Evolutionary conservation across 35 echinoderm and acorn worm genomes (phyloP).

Genomic region (Acanthaster planci): DNA sequence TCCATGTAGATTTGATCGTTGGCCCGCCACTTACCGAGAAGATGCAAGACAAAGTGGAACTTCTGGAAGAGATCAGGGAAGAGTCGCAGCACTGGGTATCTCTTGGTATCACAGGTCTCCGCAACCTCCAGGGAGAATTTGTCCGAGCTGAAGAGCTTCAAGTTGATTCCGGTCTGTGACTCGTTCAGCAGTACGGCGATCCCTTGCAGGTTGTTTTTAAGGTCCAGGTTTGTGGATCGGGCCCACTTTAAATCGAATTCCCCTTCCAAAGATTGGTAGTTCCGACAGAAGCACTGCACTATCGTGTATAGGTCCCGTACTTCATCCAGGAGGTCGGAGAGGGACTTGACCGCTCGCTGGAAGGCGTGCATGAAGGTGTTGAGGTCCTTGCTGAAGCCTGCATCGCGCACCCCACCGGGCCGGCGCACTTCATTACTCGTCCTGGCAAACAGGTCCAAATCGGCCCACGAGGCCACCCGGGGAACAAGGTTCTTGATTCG

Average conservation of each 20-base stretch:
- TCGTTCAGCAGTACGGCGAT: constrained; percentile 55
- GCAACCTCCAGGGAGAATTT: constrained; percentile 96
- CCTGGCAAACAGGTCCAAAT: constrained; percentile 77
- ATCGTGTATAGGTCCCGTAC: constrained; percentile 68
- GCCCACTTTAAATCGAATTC: constrained; percentile 95
- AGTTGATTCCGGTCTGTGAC: constrained; percentile 60
- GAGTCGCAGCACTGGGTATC: constrained; percentile 77
- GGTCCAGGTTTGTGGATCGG: constrained; percentile 75
- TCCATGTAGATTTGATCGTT: constrained; percentile 97
- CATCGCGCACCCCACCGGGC: constrained; percentile 84
- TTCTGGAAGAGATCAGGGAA: constrained; percentile 97
- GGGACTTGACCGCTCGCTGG: constrained; percentile 47
- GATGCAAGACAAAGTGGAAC: constrained; percentile 82
- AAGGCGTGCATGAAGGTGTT: constrained; percentile 69
- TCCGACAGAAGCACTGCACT: constrained; percentile 78
- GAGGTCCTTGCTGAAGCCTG: constrained; percentile 80
- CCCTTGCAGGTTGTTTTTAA: constrained; percentile 63
- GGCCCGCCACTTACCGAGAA: constrained; percentile 87
- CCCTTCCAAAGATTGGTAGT: constrained; percentile 91
- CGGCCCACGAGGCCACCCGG: constrained; percentile 56
- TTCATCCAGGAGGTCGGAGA: constrained; percentile 76
- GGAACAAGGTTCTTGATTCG: constrained; percentile 69
- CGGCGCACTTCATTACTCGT: constrained; percentile 68
- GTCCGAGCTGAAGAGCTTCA: constrained; percentile 79
- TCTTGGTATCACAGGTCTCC: constrained; percentile 76